Percentiles rank a stretch among this genome's conserved stretches.
Evolutionary conservation across 2,888 invertebrate genomes (phyloP).

Genomic region (Rhagonycha fulva): DNA sequence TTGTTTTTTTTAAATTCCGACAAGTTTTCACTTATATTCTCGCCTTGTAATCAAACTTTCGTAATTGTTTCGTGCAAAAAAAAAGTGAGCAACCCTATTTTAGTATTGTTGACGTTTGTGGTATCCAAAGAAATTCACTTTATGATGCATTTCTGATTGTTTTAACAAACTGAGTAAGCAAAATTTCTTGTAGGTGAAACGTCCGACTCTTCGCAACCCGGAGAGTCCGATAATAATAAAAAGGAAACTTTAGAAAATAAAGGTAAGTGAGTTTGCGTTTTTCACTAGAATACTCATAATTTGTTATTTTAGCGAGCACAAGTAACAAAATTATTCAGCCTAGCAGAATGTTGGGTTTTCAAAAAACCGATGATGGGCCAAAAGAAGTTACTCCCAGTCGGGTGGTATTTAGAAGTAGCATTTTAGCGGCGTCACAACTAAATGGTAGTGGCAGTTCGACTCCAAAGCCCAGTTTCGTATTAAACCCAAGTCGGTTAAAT

Average conservation of each 20-base stretch:
- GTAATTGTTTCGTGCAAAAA: background rate
- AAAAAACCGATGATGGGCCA: background rate
- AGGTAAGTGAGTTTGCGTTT: background rate
- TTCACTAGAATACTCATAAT: background rate
- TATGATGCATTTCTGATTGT: background rate
- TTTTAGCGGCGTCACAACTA: slow-evolving; percentile 37
- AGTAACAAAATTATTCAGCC: background rate
- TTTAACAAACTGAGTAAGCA: background rate
- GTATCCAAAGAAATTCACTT: background rate
- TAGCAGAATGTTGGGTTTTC: background rate
- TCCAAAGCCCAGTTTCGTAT: slow-evolving; percentile 40
- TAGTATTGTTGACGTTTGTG: background rate
- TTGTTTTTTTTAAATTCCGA: background rate
- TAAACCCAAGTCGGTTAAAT: slow-evolving; percentile 52
- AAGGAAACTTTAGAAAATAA: background rate
- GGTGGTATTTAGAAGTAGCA: slow-evolving; percentile 4
- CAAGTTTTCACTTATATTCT: background rate
- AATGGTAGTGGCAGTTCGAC: slow-evolving; percentile 32
- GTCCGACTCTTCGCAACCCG: background rate
- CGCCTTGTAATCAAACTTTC: background rate
- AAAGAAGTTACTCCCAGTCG: background rate
- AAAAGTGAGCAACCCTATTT: background rate
- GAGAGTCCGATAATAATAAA: background rate
- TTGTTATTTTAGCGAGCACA: background rate
- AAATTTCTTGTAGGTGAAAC: background rate